Evolutionary conservation across 2,113 vertebrate species (phyloP), one percentile per base, ranked within the genome.

Genomic region (Podarcis muralis): DNA sequence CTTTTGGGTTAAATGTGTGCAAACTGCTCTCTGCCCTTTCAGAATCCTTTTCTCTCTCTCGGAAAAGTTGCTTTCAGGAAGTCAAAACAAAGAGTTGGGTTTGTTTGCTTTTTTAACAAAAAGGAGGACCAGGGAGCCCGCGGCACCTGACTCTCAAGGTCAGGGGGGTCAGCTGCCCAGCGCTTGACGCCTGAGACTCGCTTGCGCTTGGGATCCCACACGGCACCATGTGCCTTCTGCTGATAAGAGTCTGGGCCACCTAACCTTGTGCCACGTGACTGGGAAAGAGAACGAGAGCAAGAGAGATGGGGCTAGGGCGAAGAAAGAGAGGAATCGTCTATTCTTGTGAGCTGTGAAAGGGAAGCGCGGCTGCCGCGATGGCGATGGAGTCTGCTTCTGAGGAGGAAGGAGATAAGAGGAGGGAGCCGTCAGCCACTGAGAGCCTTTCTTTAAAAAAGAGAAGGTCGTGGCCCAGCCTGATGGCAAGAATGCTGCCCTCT

Each of bases 161-260:
- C 92, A 13, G 12, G 85, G 95, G 88, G 88, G 96, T 95, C 94
- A 95, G 95, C 95, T 32, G 79, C 93, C 94, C 94, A 86, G 88
- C 92, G 95, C 95, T 94, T 91, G 86, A 86, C n/a, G 92, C 92
- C 92, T 90, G 95, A 94, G 96, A 89, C 95, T 89, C 95, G 75
- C 84, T 92, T 93, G 95, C 94, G 83, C 95, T 86, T 2, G 95
- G 96, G 95, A 96, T 97, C 97, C 98, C 97, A 97, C 93, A 95
- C 97, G 93, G 78, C 96, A 93, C 94, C 95, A 4, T 57, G 91
- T 91, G 97, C 95, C 85, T 94, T 32, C 95, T 85, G 96, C 97
- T 96, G 98, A 98, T 98, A 98, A 98, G 97, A 94, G 96, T 95
- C 81, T 97, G 25, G 97, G 97, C 97, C 96, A 93, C 96, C 96